Base-by-base conservation (phyloP, 2,888 invertebrate genomes). In the Drosophila tripunctata region DNA sequence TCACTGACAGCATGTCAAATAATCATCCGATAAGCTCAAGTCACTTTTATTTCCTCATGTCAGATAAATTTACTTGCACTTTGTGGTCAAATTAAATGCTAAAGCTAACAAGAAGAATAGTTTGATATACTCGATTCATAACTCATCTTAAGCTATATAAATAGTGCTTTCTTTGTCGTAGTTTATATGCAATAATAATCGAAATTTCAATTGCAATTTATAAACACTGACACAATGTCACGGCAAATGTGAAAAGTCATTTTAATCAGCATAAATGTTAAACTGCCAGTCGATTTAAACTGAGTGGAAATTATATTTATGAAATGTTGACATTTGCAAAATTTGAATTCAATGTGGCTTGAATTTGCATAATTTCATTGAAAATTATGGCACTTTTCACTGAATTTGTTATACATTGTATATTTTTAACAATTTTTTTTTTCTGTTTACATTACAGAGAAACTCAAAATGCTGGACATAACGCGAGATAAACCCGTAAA, bases 401-500 rank as follows among this genome's bases (percentile, higher is more conserved):
- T 24, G 22, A 14, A 10, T 5, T 15, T 14, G 14, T 10, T 5
- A 15, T 24, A 41, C 10, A 14, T 14, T 41, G 14, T 15, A 5
- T 15, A 5, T 15, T 15, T 14, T 14, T 10, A 2, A 1, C 2
- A 24, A 22, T 2, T 14, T 8, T 6, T 17, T 12, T 14, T 10
- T 47, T 7, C 4, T 14, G 1, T 45, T 78, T 78, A 4, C 77
- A 90, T 79, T 79, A 3, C 79, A 90, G 90, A 91, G 71, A 91
- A 95, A 89, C 92, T 95, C 76, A 94, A 95, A 90, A 96, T 96
- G 95, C 93, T 96, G 87, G 96, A 96, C 92, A 96, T 96, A 88
- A 96, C 96, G 36, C 93, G 96, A 82, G 96, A 96, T 92, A 96
- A 96, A 90, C 96, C 96, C 31, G 96, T 96, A 80, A 96, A 96